Percentiles rank a stretch among this genome's conserved stretches.
These are phyloP conservation scores for Colius striatus DNA, from an alignment of 2,113 vertebrate species.

Conservation along the genomic window DNA sequence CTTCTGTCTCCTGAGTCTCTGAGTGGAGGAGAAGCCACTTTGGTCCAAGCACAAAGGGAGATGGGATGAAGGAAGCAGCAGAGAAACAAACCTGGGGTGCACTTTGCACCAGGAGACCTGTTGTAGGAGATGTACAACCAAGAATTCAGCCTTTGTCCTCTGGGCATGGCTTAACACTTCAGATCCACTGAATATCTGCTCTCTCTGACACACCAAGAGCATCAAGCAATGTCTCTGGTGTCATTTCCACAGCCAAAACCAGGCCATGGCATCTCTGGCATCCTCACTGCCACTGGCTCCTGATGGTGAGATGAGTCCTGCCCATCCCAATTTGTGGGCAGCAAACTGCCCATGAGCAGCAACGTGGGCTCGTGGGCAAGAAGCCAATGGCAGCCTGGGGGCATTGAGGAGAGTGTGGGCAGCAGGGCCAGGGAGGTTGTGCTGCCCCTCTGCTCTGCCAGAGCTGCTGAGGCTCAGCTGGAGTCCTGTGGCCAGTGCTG, in stretches of 20 bases:
- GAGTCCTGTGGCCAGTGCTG: no score
- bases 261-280: accelerated
- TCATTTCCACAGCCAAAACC: background rate
- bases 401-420: no score
- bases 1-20: background rate
- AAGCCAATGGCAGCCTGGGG: no score
- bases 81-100: background rate
- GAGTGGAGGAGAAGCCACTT: accelerated
- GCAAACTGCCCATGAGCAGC: no score
- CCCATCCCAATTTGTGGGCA: background rate
- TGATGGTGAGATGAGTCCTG: background rate
- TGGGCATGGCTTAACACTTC: background rate
- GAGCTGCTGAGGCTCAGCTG: no score
- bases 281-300: background rate
- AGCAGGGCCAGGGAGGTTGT: no score
- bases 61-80: background rate
- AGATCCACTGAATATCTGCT: no score
- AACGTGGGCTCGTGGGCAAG: no score
- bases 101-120: background rate
- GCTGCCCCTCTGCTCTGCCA: no score
- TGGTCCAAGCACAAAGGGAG: background rate
- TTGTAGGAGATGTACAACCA: background rate
- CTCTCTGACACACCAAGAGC: background rate
- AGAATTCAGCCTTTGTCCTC: background rate
- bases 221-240: background rate